Percentiles rank a stretch among this genome's conserved stretches.
These are phyloP conservation scores for Xylocampa areola DNA, from an alignment of 2,888 invertebrate species.

Conservation along the genomic window DNA sequence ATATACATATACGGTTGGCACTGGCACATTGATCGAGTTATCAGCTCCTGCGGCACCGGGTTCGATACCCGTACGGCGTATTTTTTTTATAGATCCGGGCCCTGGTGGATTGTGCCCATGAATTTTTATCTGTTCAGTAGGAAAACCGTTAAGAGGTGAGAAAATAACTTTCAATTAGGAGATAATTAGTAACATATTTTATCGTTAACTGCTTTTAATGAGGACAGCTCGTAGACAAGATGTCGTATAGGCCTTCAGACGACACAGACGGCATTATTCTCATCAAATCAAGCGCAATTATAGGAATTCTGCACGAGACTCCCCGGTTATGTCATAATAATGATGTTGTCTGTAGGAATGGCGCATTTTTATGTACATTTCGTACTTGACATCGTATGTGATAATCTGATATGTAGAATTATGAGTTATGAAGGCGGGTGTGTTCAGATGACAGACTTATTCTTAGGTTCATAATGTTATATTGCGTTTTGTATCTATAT, in stretches of 20 bases:
- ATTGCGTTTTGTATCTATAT: too few species aligned
- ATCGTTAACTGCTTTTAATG: slow-evolving; percentile 7
- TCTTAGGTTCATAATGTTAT: too few species aligned
- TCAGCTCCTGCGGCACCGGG: too few species aligned
- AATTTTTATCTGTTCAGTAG: too few species aligned
- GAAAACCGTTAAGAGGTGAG: too few species aligned
- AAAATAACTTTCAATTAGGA: too few species aligned
- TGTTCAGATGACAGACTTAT: background rate
- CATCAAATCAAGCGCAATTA: slow-evolving; percentile 32
- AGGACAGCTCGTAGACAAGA: slow-evolving; percentile 1
- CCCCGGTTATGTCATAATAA: slow-evolving; percentile 26
- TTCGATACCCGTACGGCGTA: too few species aligned
- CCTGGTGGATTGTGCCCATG: too few species aligned
- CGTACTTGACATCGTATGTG: slow-evolving; percentile 13
- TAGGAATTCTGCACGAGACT: slow-evolving; percentile 28
- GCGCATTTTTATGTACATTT: slow-evolving; percentile 14
- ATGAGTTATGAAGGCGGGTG: background rate
- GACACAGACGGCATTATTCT: slow-evolving; percentile 20
- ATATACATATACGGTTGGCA: too few species aligned
- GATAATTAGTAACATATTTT: too few species aligned
- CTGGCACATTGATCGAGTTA: too few species aligned
- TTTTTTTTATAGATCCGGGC: too few species aligned
- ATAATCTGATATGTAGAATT: background rate
- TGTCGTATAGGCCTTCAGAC: slow-evolving; percentile 18
- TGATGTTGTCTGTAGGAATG: slow-evolving; percentile 27